Evolutionary conservation across 1,140 invertebrate species (phyloP).

Genomic region (Neodiprion fabricii): DNA sequence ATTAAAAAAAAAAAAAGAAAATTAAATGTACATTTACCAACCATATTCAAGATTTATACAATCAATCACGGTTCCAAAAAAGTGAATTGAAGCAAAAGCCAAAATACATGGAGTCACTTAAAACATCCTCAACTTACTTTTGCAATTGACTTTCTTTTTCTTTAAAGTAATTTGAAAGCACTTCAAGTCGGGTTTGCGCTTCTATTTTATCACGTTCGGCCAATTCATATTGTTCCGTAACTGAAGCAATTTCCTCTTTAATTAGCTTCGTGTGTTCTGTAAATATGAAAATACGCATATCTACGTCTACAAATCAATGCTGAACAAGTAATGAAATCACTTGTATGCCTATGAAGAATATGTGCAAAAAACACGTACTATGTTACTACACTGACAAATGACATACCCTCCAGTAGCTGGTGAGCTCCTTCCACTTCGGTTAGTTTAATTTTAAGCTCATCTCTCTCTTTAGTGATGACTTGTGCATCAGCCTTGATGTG

Average conservation of each 20-base stretch:
- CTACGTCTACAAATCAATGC: background rate
- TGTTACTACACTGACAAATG: background rate
- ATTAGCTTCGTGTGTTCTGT: constrained; percentile 57
- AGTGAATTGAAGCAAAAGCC: background rate
- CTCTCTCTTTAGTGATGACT: constrained; percentile 50
- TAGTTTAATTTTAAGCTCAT: constrained; percentile 55
- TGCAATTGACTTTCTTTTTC: constrained; percentile 85
- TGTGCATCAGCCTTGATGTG: constrained; percentile 50
- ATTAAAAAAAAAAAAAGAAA: background rate
- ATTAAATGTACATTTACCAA: constrained; percentile 16
- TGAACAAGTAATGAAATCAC: background rate
- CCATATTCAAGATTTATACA: constrained; percentile 1
- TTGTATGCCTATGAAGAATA: constrained; percentile 5
- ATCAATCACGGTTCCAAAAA: background rate
- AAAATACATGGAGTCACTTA: constrained; percentile 17
- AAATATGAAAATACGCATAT: constrained; percentile 12
- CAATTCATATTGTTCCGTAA: constrained; percentile 71
- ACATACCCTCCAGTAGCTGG: constrained; percentile 53
- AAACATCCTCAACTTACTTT: constrained; percentile 66
- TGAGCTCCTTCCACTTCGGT: constrained; percentile 54
- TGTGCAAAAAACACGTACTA: constrained; percentile 8
- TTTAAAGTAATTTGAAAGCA: constrained; percentile 86
- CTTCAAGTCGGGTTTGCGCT: constrained; percentile 81
- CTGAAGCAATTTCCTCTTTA: constrained; percentile 60
- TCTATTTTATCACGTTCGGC: constrained; percentile 81